A percentile compares a stretch with the other conserved stretches of the same genome.
phyloP scores from a whole-genome alignment of 2,113 vertebrate genomes.

The Emydocephalus ijimae region DNA sequence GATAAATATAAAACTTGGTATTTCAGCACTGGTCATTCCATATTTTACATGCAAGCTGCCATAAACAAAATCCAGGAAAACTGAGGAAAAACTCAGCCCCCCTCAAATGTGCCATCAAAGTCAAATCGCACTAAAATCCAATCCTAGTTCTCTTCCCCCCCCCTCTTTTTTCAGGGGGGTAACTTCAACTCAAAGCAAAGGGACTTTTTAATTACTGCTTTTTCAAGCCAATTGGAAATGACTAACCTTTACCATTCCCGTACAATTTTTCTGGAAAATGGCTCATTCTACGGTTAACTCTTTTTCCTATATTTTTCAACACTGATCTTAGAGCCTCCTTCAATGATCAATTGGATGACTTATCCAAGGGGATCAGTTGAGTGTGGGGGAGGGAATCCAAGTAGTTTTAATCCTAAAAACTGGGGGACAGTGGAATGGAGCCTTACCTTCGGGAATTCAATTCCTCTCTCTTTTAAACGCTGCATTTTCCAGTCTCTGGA shows the following conservation, averaged over 20 bases:
- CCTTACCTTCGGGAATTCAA: neutral
- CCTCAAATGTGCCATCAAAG: neutral
- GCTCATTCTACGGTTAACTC: neutral
- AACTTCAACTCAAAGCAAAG: neutral
- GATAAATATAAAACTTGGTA: no score
- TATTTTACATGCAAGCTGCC: no score
- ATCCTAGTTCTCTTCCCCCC: neutral
- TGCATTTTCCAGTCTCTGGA: neutral
- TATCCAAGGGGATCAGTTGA: neutral
- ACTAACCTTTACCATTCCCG: neutral
- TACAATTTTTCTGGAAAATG: neutral
- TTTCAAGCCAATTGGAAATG: neutral
- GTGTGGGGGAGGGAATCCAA: neutral
- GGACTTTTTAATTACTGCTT: neutral
- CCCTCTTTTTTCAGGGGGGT: neutral
- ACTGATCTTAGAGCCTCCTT: slow-evolving; percentile 5
- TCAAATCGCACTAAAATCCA: neutral
- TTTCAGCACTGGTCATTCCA: no score
- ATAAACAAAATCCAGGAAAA: no score
- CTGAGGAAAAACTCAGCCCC: no score
- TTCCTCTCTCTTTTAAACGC: neutral
- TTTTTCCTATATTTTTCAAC: neutral
- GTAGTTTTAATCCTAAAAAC: neutral
- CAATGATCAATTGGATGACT: no score
- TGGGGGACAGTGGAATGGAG: neutral